Conservation (phyloP, 2,797 vertebrate species). For the Micrastur ruficollis region DNA sequence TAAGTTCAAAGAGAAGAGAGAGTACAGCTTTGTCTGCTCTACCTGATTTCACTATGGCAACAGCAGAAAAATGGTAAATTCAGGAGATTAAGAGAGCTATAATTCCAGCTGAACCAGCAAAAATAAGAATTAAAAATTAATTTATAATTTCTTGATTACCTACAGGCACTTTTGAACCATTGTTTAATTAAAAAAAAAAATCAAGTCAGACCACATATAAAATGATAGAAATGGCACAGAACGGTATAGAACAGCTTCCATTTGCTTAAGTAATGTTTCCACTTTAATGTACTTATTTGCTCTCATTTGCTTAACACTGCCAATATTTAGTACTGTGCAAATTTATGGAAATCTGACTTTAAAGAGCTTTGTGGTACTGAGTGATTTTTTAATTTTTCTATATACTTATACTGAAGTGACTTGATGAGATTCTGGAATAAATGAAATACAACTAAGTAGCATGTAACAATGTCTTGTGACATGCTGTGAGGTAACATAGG, state of each 20-base stretch:
- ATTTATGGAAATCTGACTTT: slow-evolving; percentile 63
- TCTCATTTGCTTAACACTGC: slow-evolving; percentile 46
- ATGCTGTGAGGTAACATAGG: not conserved
- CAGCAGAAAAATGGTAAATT: slow-evolving; percentile 39
- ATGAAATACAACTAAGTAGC: slow-evolving; percentile 20
- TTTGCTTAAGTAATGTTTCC: slow-evolving; percentile 53
- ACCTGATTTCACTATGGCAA: slow-evolving; percentile 62
- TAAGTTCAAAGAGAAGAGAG: slow-evolving; percentile 54
- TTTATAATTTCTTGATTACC: slow-evolving; percentile 52
- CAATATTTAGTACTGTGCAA: slow-evolving; percentile 45
- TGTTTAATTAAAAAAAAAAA: slow-evolving; percentile 36
- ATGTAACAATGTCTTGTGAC: not conserved
- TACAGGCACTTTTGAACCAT: slow-evolving; percentile 23
- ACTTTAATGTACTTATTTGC: slow-evolving; percentile 63
- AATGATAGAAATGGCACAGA: not conserved
- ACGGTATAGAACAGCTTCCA: not conserved
- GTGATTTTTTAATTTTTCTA: slow-evolving; percentile 10
- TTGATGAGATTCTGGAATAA: slow-evolving; percentile 30
- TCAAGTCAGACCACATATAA: not conserved
- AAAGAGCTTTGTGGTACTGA: slow-evolving; percentile 44
- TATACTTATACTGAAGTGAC: not conserved
- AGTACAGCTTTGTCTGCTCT: slow-evolving; percentile 11
- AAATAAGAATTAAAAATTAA: slow-evolving; percentile 59
- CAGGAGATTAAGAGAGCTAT: slow-evolving; percentile 33
- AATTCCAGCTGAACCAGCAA: slow-evolving; percentile 52